Evolutionary conservation across 2,113 vertebrate species (phyloP).

Genomic region (Hyaena hyaena): DNA sequence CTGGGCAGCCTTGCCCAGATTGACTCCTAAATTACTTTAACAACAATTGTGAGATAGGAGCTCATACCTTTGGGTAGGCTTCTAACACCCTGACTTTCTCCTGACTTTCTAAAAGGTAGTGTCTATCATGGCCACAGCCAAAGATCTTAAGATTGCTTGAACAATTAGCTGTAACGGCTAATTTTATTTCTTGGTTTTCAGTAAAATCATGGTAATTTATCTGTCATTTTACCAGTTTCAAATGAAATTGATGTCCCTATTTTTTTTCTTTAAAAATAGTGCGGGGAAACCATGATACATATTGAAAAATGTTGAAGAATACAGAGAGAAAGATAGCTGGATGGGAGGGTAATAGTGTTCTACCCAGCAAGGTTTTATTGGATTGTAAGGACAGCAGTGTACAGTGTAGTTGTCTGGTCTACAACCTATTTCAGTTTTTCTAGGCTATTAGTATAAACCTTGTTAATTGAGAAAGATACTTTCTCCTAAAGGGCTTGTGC

Average conservation of each 20-base stretch:
- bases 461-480: slow-evolving; percentile 13
- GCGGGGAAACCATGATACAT: not conserved
- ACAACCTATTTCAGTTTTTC: not conserved
- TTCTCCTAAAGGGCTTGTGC: slow-evolving; percentile 20
- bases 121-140: not conserved
- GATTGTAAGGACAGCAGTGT: not conserved
- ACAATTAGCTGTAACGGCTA: not conserved
- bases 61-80: not conserved
- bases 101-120: not conserved
- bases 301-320: not conserved
- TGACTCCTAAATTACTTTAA: not conserved
- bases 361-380: not conserved
- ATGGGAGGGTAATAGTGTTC: not conserved
- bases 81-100: not conserved
- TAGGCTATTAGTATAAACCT: not conserved
- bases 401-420: no score
- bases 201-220: not conserved
- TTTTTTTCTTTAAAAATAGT: not conserved
- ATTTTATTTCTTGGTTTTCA: not conserved
- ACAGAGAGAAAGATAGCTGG: not conserved
- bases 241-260: not conserved
- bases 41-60: not conserved
- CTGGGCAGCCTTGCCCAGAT: not conserved
- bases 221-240: not conserved
- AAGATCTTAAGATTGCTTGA: not conserved